These are phyloP conservation scores for Meiosimyza decipiens DNA, from an alignment of 2,888 invertebrate genomes.

Conservation along the genomic window DNA sequence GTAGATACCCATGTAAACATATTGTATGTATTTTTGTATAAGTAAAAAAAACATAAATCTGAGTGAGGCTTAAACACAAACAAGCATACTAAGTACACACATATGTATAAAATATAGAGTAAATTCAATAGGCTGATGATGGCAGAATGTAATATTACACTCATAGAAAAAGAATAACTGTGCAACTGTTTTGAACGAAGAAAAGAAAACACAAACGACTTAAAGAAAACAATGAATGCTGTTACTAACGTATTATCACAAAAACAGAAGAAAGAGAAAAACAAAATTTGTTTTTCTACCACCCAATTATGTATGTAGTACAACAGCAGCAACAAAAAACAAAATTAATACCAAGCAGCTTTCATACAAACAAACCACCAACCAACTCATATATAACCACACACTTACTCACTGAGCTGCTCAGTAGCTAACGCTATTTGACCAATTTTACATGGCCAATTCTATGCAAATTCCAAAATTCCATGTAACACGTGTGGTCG, in stretches of 20 bases:
- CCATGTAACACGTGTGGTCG: conserved; percentile 52
- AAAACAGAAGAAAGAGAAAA: not conserved
- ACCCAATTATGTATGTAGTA: not conserved
- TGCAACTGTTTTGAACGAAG: no score
- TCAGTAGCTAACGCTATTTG: conserved; percentile 4
- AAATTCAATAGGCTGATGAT: no score
- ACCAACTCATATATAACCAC: conserved; percentile 19
- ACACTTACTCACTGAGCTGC: conserved; percentile 17
- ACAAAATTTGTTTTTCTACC: no score
- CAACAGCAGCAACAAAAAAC: conserved; percentile 2
- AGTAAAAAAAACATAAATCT: no score
- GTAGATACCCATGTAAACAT: no score
- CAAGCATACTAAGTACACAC: no score
- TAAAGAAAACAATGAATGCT: not conserved
- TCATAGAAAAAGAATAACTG: no score
- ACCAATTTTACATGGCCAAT: conserved; percentile 25
- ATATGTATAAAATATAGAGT: no score
- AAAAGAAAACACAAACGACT: no score
- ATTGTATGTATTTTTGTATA: no score
- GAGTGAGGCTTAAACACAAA: no score
- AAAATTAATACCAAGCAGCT: not conserved
- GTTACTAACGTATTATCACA: conserved; percentile 20
- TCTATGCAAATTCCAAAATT: conserved; percentile 33
- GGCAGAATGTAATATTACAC: no score
- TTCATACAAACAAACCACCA: not conserved